Percentiles rank a stretch among this genome's conserved stretches.
These are phyloP conservation scores for Myotis planiceps DNA, from an alignment of 2,797 vertebrate species.

Conservation along the genomic window DNA sequence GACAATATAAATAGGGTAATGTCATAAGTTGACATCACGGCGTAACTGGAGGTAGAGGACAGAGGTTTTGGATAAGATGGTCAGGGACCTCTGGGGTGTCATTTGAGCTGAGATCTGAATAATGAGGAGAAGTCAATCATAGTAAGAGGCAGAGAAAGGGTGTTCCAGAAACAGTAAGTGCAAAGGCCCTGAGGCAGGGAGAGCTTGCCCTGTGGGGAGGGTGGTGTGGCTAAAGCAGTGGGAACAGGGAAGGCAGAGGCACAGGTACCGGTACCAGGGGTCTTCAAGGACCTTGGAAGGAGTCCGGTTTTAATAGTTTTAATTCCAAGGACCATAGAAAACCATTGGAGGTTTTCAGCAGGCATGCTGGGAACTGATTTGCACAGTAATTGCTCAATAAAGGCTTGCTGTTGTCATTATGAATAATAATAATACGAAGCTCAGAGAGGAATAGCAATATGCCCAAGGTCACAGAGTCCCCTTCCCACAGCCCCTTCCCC, in stretches of 20 bases:
- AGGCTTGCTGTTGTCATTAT: slow-evolving; percentile 56
- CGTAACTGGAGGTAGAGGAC: not conserved
- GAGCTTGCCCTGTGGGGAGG: not conserved
- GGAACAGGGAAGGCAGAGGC: not conserved
- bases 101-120: not conserved
- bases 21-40: not conserved
- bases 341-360: slow-evolving; percentile 43
- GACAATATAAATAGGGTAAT: not conserved
- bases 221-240: not conserved
- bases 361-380: slow-evolving; percentile 47
- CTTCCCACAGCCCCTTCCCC: slow-evolving; percentile 7
- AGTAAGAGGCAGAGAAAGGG: not conserved
- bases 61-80: not conserved
- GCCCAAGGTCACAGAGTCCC: slow-evolving; percentile 60
- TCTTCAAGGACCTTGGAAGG: not conserved
- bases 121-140: not conserved
- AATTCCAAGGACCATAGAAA: slow-evolving; percentile 49
- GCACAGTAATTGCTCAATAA: slow-evolving; percentile 71
- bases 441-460: slow-evolving; percentile 63
- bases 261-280: not conserved
- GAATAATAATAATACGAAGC: slow-evolving; percentile 38
- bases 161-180: slow-evolving; percentile 46
- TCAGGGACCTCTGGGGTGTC: not conserved
- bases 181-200: slow-evolving; percentile 74
- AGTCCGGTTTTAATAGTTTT: slow-evolving; percentile 5